A percentile compares a stretch with the other conserved stretches of the same genome.
Conservation (phyloP, 2,888 invertebrate genomes). For the Copidosoma aretas region DNA sequence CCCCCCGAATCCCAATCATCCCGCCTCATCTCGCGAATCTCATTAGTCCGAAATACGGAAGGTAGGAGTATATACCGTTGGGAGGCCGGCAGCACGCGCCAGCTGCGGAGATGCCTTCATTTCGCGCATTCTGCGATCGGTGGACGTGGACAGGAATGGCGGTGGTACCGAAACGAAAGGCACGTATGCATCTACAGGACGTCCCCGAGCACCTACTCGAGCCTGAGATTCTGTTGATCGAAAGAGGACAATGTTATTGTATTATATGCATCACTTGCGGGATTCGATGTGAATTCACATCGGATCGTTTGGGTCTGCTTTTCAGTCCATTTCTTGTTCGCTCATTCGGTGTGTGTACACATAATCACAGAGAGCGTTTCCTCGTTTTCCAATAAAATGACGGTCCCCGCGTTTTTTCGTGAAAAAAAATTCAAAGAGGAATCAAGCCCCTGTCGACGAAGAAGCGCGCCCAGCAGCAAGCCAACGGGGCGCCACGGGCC, state of each 20-base stretch:
- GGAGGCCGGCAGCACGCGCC: not conserved
- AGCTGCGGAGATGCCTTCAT: slow-evolving; percentile 7
- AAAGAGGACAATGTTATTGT: not conserved
- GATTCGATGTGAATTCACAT: slow-evolving; percentile 18
- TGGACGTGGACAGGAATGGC: too few species aligned
- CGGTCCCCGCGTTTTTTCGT: not conserved
- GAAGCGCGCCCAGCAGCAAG: not conserved
- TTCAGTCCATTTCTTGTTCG: not conserved
- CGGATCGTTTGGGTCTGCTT: not conserved
- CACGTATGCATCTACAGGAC: slow-evolving; percentile 1
- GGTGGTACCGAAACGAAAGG: slow-evolving; percentile 13
- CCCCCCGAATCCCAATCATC: too few species aligned
- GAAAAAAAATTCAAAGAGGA: not conserved
- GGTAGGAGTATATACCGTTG: too few species aligned
- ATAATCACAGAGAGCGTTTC: too few species aligned
- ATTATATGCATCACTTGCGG: too few species aligned
- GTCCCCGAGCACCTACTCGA: not conserved
- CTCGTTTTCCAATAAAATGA: not conserved
- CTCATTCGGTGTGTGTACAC: not conserved
- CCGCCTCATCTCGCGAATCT: not conserved
- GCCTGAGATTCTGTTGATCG: slow-evolving; percentile 32
- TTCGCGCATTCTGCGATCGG: slow-evolving; percentile 21
- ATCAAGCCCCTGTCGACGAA: not conserved
- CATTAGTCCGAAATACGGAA: slow-evolving; percentile 7
- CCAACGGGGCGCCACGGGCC: too few species aligned